phyloP scores from a whole-genome alignment of 2,113 vertebrate genomes.

The Apodemus sylvaticus region DNA sequence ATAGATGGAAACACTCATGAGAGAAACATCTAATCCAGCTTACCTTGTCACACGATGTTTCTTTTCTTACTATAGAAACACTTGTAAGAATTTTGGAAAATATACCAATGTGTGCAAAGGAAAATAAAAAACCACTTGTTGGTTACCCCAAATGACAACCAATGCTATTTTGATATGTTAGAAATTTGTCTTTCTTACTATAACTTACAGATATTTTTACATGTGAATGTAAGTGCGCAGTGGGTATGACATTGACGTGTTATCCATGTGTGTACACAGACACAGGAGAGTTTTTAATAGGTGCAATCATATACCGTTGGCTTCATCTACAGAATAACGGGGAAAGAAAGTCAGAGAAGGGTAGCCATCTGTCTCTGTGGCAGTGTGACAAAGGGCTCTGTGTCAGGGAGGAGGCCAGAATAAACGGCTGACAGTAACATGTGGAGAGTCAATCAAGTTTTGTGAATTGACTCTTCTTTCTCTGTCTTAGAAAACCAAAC shows the following conservation, averaged over 20 bases:
- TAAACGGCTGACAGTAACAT: neutral
- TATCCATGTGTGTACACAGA: neutral
- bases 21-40: neutral
- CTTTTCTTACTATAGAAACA: conserved; percentile 35
- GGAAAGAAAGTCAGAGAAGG: neutral
- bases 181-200: neutral
- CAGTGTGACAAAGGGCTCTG: neutral
- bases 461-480: neutral
- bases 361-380: neutral
- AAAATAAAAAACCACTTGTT: neutral
- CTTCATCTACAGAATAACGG: neutral
- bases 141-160: neutral
- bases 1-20: neutral
- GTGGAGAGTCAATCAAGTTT: neutral
- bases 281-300: neutral
- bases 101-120: neutral
- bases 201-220: neutral
- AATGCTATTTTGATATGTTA: neutral
- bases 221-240: neutral
- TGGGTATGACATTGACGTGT: neutral
- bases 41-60: neutral
- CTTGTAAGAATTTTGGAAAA: conserved; percentile 43
- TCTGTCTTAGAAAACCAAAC: neutral
- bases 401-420: neutral
- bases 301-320: neutral